Evolutionary conservation across 2,888 invertebrate species (phyloP).

Genomic region (Microctonus hyperodae): DNA sequence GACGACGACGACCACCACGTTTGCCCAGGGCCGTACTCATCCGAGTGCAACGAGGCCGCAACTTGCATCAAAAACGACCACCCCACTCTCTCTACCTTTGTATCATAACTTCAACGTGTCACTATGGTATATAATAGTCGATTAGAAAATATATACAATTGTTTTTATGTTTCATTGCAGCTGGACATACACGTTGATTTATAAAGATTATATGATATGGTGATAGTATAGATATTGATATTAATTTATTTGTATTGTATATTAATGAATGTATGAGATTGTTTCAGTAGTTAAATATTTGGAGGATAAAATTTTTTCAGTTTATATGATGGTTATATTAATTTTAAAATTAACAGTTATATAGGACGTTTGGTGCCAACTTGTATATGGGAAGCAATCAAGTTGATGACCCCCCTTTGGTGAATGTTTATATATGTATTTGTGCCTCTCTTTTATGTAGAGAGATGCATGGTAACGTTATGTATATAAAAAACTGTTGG

Average conservation of each 20-base stretch:
- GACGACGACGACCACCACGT: too few species aligned
- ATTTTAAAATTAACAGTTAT: too few species aligned
- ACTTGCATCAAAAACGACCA: conserved; percentile 29
- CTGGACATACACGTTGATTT: too few species aligned
- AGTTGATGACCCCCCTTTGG: not conserved
- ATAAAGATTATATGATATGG: too few species aligned
- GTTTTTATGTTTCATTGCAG: not conserved
- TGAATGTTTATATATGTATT: not conserved
- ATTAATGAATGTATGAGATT: too few species aligned
- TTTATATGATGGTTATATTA: too few species aligned
- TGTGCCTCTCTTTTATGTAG: not conserved
- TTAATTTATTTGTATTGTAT: too few species aligned
- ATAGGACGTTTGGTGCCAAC: too few species aligned
- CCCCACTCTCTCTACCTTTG: conserved; percentile 6
- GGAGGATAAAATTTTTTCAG: too few species aligned
- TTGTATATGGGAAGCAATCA: too few species aligned
- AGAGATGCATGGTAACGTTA: not conserved
- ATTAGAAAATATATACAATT: not conserved
- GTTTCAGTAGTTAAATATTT: too few species aligned
- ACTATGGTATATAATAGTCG: not conserved
- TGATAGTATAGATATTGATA: too few species aligned
- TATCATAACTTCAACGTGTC: not conserved
- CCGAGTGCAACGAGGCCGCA: conserved; percentile 40
- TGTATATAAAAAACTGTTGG: conserved; percentile 10
- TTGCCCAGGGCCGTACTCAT: conserved; percentile 41